Percentiles rank a stretch among this genome's conserved stretches.
Conservation (phyloP, 35 echinoderm and acorn worm genomes). For the Chiridota heheva region DNA sequence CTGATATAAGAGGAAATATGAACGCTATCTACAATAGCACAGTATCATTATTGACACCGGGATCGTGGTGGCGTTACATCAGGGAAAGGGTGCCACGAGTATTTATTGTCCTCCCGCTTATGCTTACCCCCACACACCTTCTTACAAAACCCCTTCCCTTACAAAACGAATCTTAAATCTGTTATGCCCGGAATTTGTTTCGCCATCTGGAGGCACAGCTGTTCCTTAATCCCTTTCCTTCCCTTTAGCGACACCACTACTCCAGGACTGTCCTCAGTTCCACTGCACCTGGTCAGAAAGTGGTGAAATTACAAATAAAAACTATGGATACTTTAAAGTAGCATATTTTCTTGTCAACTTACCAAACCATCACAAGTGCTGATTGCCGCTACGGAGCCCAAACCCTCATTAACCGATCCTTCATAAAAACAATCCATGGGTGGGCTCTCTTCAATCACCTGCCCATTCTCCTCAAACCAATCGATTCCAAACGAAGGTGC, state of each 20-base stretch:
- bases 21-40: no score
- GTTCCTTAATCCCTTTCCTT: background rate
- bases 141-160: no score
- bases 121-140: no score
- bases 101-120: no score
- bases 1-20: no score
- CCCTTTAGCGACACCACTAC: no score
- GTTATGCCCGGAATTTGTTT: background rate
- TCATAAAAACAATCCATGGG: conserved; percentile 64
- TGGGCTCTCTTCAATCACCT: conserved; percentile 35
- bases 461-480: conserved; percentile 39
- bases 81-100: no score
- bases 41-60: no score
- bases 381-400: conserved; percentile 67
- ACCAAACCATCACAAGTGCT: conserved; percentile 87
- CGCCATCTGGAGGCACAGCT: background rate
- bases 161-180: background rate
- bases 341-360: background rate
- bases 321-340: background rate
- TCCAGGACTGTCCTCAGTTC: no score
- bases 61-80: no score
- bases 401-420: conserved; percentile 46
- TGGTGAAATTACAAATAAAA: background rate
- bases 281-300: no score
- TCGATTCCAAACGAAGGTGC: conserved; percentile 55